Conservation (phyloP, 2,113 vertebrate genomes). For the Myodes glareolus region DNA sequence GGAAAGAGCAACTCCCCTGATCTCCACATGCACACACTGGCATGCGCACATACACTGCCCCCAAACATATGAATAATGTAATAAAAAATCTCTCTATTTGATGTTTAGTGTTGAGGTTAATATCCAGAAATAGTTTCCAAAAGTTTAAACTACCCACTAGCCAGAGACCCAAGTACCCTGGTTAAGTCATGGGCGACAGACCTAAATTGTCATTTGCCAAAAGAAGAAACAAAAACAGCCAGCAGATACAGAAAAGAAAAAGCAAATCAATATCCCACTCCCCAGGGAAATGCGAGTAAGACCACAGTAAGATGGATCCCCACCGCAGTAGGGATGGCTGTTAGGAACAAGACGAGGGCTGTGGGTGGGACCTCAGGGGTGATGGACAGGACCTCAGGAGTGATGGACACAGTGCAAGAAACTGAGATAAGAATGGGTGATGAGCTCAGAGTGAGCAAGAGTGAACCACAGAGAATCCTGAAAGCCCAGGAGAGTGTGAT, state of each 20-base stretch:
- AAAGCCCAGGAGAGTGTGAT: background rate
- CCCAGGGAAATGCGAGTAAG: background rate
- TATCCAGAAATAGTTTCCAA: background rate
- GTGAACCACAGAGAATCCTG: no score
- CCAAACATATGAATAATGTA: background rate
- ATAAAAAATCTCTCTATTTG: background rate
- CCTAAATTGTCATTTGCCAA: background rate
- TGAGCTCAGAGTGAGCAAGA: background rate
- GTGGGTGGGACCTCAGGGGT: background rate
- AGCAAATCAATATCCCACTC: no score
- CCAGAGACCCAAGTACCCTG: background rate
- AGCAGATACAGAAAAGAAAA: background rate
- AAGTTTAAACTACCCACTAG: background rate
- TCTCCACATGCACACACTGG: background rate
- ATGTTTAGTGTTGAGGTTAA: background rate
- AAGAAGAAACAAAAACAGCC: background rate
- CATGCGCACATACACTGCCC: background rate
- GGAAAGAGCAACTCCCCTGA: background rate
- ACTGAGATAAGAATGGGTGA: background rate
- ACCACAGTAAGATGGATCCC: accelerated
- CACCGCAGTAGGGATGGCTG: background rate
- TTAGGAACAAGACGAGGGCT: background rate
- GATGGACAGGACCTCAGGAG: background rate
- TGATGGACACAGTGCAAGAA: background rate
- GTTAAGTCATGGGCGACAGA: background rate